A percentile compares a stretch with the other conserved stretches of the same genome.
Evolutionary conservation across 2,888 invertebrate genomes (phyloP).

Genomic region (Archaeoteleia sp.): DNA sequence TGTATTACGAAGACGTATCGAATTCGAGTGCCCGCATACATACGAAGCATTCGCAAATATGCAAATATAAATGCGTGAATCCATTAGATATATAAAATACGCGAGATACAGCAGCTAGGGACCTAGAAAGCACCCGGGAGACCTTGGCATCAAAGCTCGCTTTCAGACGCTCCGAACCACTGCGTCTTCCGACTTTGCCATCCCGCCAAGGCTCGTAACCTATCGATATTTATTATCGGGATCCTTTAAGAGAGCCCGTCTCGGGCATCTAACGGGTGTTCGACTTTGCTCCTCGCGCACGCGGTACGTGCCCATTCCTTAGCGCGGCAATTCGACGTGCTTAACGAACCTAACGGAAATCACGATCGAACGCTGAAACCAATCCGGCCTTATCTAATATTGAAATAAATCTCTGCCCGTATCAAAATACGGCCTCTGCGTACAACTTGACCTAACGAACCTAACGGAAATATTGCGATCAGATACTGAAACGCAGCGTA

Average conservation of each 20-base stretch:
- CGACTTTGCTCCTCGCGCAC: slow-evolving; percentile 14
- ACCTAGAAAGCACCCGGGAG: slow-evolving; percentile 43
- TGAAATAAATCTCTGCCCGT: slow-evolving; percentile 20
- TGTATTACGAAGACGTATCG: slow-evolving; percentile 7
- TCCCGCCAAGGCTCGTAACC: slow-evolving; percentile 56
- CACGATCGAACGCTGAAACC: neutral
- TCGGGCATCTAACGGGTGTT: slow-evolving; percentile 47
- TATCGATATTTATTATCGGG: slow-evolving; percentile 65
- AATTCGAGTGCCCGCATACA: slow-evolving; percentile 32
- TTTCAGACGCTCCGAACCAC: slow-evolving; percentile 20
- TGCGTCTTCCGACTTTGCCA: slow-evolving; percentile 17
- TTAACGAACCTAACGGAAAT: slow-evolving; percentile 22
- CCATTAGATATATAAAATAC: slow-evolving; percentile 45
- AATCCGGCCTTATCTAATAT: slow-evolving; percentile 23
- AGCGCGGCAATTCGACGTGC: slow-evolving; percentile 24
- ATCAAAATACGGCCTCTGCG: slow-evolving; percentile 25
- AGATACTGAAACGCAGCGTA: neutral
- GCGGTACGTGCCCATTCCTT: neutral
- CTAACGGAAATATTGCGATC: slow-evolving; percentile 23
- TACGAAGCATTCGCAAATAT: slow-evolving; percentile 47
- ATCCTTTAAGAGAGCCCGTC: slow-evolving; percentile 56
- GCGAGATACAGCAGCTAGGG: slow-evolving; percentile 20
- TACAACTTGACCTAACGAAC: slow-evolving; percentile 27
- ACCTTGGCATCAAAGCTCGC: slow-evolving; percentile 44
- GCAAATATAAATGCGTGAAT: slow-evolving; percentile 32